Evolutionary conservation across 2,797 vertebrate genomes (phyloP).

Genomic region (Octomys mimax): DNA sequence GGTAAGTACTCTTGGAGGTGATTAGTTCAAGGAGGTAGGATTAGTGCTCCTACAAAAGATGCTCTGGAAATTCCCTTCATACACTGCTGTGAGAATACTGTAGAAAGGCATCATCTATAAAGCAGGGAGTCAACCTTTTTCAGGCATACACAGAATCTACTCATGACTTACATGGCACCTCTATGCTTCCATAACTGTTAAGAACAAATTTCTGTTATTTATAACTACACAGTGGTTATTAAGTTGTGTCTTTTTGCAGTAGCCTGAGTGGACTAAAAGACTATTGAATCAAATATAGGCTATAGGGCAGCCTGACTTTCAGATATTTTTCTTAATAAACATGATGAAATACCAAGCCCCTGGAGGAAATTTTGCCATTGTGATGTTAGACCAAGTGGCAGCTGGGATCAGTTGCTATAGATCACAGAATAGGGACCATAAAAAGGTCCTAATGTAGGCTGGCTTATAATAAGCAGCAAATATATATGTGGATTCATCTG

Average conservation of each 20-base stretch:
- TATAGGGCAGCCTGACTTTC: background rate
- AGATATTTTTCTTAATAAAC: background rate
- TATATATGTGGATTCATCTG: background rate
- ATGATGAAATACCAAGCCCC: background rate
- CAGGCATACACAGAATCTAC: background rate
- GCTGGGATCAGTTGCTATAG: background rate
- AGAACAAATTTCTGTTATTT: background rate
- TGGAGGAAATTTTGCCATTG: background rate
- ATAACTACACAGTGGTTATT: background rate
- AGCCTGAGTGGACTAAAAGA: background rate
- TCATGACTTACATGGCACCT: background rate
- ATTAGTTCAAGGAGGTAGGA: background rate
- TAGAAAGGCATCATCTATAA: background rate
- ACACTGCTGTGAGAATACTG: background rate
- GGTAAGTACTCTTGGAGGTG: background rate
- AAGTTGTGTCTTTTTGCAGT: background rate
- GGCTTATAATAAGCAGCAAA: background rate
- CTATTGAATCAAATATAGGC: conserved; percentile 3
- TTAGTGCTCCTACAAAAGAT: background rate
- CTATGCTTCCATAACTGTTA: background rate
- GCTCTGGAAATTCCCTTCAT: background rate
- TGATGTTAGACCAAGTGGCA: background rate
- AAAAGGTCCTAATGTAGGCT: background rate
- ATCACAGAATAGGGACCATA: background rate
- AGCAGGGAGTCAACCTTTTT: background rate